Evolutionary conservation across 1,140 invertebrate genomes (phyloP), one percentile per base, ranked within the genome.

Genomic region (Catajapyx aquilonaris): DNA sequence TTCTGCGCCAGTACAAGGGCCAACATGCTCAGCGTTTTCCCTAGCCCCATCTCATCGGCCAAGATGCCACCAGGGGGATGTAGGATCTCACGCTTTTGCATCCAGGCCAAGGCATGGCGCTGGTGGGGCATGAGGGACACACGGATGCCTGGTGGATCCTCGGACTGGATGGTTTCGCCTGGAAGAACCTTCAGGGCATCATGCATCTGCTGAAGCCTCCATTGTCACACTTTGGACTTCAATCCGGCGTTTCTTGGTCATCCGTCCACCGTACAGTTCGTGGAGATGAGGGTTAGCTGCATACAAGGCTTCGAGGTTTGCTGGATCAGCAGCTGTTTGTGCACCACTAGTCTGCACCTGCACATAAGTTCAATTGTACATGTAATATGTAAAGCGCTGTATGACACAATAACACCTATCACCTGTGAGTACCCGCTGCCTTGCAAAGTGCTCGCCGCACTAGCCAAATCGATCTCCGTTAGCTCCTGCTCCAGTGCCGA

Each of bases 11-110:
- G 48, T 2, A 84, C 64, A 3, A 91, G 54, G 0, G 86, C 70
- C 41, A 96, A 85, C 75, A 91, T 87, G 0, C 81, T 86, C 4
- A 95, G 54, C 0, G 90, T 95, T 59, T 95, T 94, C 1, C 84
- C 85, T 1, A 86, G 56, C 20, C 90, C 90, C 88, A 95, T 95
- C 52, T 94, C 88, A 62, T 94, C 88, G 35, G 86, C 86, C 25
- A 79, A 55, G 25, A 84, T 73, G 2, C 86, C 87, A 5, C 85
- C 87, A 30, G 67, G 50, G 1, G 87, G 86, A 43, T 66, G 65
- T 54, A 90, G 77, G 4, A 60, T 61, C 57, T 95, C 90, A 32
- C 90, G 59, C 85, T 86, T 94, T 1, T 68, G 41, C 37, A 95
- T 58, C 88, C 90, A 96, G 9, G 76, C 67, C 0, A 95, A 56